A percentile compares a stretch with the other conserved stretches of the same genome.
phyloP scores from a whole-genome alignment of 2,888 invertebrate genomes.

The Acrobasis suavella region DNA sequence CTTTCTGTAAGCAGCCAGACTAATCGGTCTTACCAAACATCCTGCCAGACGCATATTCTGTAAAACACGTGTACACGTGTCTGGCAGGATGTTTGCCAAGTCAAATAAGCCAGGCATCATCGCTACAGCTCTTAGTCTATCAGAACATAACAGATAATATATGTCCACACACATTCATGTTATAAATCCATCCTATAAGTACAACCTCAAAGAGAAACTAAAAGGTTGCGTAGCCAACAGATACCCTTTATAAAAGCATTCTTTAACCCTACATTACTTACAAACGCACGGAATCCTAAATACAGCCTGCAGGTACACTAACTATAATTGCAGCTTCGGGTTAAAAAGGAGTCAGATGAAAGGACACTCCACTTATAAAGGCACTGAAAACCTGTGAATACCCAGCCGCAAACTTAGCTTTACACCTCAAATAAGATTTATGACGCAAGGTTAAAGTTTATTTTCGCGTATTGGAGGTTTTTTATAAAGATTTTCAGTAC shows the following conservation, averaged over 20 bases:
- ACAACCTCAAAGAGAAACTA: not conserved
- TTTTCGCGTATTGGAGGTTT: conserved; percentile 6
- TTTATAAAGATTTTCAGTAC: conserved; percentile 35
- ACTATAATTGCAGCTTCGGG: conserved; percentile 76
- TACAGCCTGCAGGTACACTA: conserved; percentile 65
- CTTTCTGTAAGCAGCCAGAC: no score
- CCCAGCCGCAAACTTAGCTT: conserved; percentile 36
- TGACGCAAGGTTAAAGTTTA: not conserved
- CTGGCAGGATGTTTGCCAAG: no score
- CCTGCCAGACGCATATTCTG: no score
- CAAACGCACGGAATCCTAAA: conserved; percentile 48
- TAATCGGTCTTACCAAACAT: no score
- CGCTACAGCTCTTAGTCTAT: no score
- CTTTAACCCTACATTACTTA: conserved; percentile 7
- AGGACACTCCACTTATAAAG: conserved; percentile 66
- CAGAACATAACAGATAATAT: no score
- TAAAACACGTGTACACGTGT: no score
- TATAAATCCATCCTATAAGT: no score
- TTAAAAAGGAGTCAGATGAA: conserved; percentile 70
- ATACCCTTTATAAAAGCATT: not conserved
- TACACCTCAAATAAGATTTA: conserved; percentile 23
- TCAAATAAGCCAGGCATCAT: no score
- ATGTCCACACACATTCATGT: no score
- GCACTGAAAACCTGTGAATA: conserved; percentile 56
- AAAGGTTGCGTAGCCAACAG: not conserved